Evolutionary conservation across 2,797 vertebrate genomes (phyloP), one percentile per base, ranked within the genome.

Genomic region (Aphelocoma californica): DNA sequence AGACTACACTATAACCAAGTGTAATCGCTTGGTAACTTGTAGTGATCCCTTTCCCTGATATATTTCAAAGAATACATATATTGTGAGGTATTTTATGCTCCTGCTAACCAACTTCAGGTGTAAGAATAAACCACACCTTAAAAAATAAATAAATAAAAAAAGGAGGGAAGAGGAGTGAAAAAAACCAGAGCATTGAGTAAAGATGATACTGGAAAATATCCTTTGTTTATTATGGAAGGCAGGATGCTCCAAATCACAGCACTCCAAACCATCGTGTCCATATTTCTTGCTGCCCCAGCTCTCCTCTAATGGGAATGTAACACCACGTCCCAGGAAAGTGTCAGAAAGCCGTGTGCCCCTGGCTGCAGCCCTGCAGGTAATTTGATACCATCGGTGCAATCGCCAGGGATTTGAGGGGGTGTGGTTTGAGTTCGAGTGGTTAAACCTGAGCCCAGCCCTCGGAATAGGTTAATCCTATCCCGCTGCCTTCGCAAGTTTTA

Each of bases 101-200:
- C 17, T 60, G 34, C 83, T 75, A 80, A 44, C 58, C 81, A 88
- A 62, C 79, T 87, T 94, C 64, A 65, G 61, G 79, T 58, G 45
- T 14, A 48, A 86, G 28, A 83, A 87, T 58, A 91, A 89, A 79
- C 31, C 16, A 57, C 20, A 56, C 19, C 25, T 69, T 9, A 15
- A 61, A 56, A 18, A 34, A 42, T 26, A n/a, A 10, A 32, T 14
- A 34, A 28, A 66, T 44, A 24, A 7, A 18, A 18, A 13, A 18
- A 2, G 1, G 1, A 2, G 1, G 8, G 3, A 25, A n/a, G 8
- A 8, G 12, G 18, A 10, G 1, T 4, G 19, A 7, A 67, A 34
- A 34, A 45, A 51, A 21, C 2, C 28, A 58, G 20, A 79, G 32
- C 17, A 34, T 16, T 70, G 38, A 56, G 21, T 66, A 66, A 90